Evolutionary conservation across 2,113 vertebrate genomes (phyloP).

Genomic region (Marmota monax): DNA sequence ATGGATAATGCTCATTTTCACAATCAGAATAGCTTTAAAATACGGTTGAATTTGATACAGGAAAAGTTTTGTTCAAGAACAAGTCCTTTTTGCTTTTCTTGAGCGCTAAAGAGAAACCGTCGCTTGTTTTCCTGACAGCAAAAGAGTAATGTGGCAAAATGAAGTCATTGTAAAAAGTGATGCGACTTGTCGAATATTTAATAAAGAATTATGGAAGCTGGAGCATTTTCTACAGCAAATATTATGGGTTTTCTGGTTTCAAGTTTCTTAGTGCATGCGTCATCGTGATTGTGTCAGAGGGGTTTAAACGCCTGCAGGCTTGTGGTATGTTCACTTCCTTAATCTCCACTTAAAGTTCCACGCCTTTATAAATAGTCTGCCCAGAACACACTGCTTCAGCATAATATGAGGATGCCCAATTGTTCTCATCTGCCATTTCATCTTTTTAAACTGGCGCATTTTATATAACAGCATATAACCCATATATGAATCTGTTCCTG

Average conservation of each 20-base stretch:
- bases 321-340: background rate
- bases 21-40: constrained; percentile 78
- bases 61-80: constrained; percentile 68
- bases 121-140: constrained; percentile 82
- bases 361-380: background rate
- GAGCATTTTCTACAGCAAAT: constrained; percentile 80
- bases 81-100: constrained; percentile 69
- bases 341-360: background rate
- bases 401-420: background rate
- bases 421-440: background rate
- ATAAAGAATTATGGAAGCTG: constrained; percentile 86
- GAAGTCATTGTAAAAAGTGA: constrained; percentile 85
- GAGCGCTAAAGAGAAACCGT: constrained; percentile 73
- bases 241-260: constrained; percentile 69
- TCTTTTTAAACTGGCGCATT: background rate
- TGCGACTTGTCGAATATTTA: constrained; percentile 86
- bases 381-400: background rate
- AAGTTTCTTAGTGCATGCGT: background rate
- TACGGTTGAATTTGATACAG: constrained; percentile 75
- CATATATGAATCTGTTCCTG: background rate
- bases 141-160: constrained; percentile 81
- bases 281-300: background rate
- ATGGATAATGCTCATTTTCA: constrained; percentile 79
- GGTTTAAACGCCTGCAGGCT: background rate
- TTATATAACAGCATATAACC: background rate